Evolutionary conservation across 2,113 vertebrate genomes (phyloP).

Genomic region (Gracilinanus agilis): DNA sequence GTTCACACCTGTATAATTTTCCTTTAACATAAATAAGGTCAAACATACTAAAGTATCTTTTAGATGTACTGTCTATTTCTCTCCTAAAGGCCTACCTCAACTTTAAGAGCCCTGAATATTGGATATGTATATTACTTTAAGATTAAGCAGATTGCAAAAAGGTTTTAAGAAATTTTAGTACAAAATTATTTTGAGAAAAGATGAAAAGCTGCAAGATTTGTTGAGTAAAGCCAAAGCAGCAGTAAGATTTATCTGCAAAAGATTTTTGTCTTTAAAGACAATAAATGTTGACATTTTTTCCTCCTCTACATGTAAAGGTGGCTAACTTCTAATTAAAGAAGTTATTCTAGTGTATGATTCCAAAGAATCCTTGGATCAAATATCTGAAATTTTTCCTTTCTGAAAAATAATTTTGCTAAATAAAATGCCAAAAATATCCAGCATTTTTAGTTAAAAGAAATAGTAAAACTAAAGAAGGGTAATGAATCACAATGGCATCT

Average conservation of each 20-base stretch:
- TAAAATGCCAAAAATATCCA: neutral
- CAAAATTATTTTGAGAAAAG: neutral
- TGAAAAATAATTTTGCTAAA: neutral
- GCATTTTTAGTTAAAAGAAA: neutral
- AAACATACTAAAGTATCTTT: neutral
- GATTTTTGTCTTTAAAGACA: neutral
- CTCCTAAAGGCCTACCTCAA: neutral
- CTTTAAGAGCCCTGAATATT: neutral
- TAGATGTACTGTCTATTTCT: neutral
- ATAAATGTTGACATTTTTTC: neutral
- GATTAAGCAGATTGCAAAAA: neutral
- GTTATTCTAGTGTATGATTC: neutral
- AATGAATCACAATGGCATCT: neutral
- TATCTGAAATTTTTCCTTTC: neutral
- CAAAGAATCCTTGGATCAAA: neutral
- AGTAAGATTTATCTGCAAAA: neutral
- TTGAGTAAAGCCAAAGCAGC: neutral
- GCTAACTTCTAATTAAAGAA: neutral
- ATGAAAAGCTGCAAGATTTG: neutral
- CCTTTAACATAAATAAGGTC: constrained; percentile 30
- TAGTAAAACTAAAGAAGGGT: neutral
- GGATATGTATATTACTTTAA: neutral
- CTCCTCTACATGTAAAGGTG: neutral
- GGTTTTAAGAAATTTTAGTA: neutral
- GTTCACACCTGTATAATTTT: neutral